A percentile compares a stretch with the other conserved stretches of the same genome.
phyloP scores from a whole-genome alignment of 2,797 vertebrate genomes.

The Notoglanidium macrostoma region DNA sequence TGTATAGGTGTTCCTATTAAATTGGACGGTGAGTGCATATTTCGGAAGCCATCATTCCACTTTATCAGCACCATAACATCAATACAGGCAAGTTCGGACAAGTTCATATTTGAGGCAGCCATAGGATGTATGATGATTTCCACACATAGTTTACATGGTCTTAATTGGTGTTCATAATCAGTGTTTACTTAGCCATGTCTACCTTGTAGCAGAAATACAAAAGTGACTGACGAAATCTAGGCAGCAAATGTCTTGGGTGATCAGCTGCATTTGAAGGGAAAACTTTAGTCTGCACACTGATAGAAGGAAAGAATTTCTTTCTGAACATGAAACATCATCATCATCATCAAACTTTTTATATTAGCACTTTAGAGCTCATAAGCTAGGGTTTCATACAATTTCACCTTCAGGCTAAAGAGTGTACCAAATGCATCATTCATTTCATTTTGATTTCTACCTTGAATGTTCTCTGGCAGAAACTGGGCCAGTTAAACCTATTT shows the following conservation, averaged over 20 bases:
- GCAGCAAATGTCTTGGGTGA: background rate
- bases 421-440: constrained; percentile 25
- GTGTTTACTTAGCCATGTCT: background rate
- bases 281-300: background rate
- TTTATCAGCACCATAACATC: background rate
- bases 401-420: constrained; percentile 27
- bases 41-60: background rate
- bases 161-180: background rate
- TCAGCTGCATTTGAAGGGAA: background rate
- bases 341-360: background rate
- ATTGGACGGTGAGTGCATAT: background rate
- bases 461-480: constrained; percentile 46
- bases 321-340: constrained; percentile 9
- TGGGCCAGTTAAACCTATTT: constrained; percentile 54
- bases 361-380: constrained; percentile 10
- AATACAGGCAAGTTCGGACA: background rate
- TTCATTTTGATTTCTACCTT: constrained; percentile 47
- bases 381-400: background rate
- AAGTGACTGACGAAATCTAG: background rate
- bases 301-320: background rate
- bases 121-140: background rate
- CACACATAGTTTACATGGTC: background rate
- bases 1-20: no score
- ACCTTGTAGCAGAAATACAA: background rate
- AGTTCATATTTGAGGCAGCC: background rate